Percentiles rank a stretch among this genome's conserved stretches.
These are phyloP conservation scores for Augochlorella aurata DNA, from an alignment of 2,888 invertebrate species.

Conservation along the genomic window DNA sequence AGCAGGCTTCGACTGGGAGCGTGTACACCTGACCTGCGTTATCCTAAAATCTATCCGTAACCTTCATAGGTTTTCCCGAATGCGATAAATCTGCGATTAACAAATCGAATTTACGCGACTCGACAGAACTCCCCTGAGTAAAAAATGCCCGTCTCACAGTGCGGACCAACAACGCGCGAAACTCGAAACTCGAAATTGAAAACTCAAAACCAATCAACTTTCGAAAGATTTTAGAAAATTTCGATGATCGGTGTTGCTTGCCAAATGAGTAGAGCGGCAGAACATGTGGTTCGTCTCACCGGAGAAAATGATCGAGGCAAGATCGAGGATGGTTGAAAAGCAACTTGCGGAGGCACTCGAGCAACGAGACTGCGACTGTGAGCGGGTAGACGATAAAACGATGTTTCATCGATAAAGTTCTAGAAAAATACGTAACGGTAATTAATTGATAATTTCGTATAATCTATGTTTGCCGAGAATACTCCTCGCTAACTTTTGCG, in stretches of 20 bases:
- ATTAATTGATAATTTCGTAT: constrained; percentile 62
- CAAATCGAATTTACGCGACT: constrained; percentile 58
- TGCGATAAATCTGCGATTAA: constrained; percentile 36
- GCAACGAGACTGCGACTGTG: constrained; percentile 40
- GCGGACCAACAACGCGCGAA: neutral
- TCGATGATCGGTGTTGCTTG: too few species aligned
- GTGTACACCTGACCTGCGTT: neutral
- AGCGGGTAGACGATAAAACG: constrained; percentile 61
- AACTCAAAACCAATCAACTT: too few species aligned
- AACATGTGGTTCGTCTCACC: neutral
- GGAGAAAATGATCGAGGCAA: neutral
- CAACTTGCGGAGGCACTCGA: neutral
- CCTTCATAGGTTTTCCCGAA: constrained; percentile 2
- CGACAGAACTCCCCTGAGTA: constrained; percentile 69
- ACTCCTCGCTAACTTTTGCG: constrained; percentile 25
- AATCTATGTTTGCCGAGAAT: constrained; percentile 49
- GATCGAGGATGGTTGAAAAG: neutral
- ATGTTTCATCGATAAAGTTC: constrained; percentile 68
- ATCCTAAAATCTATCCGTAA: constrained; percentile 31
- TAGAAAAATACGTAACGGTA: constrained; percentile 69
- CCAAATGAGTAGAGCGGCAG: neutral
- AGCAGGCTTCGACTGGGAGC: constrained; percentile 22
- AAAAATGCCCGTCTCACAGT: constrained; percentile 59
- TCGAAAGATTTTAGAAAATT: neutral
- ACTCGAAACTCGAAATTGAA: neutral